Evolutionary conservation across 2,797 vertebrate species (phyloP).

Genomic region (Protonibea diacanthus): DNA sequence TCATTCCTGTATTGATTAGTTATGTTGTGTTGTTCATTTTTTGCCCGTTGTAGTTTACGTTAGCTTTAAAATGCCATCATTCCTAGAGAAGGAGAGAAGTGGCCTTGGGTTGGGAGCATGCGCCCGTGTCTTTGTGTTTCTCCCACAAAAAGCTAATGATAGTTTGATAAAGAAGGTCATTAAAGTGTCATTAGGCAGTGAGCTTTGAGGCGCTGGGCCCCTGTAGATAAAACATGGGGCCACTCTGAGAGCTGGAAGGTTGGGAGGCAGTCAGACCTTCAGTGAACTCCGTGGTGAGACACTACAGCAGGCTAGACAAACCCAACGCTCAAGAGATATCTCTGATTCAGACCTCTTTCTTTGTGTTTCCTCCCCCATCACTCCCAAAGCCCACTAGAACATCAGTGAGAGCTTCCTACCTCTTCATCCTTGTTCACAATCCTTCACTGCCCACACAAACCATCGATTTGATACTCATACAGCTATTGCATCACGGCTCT

Average conservation of each 20-base stretch:
- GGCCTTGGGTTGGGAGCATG: constrained; percentile 43
- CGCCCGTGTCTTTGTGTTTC: constrained; percentile 72
- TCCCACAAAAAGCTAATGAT: constrained; percentile 66
- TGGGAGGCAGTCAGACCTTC: constrained; percentile 37
- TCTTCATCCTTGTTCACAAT: constrained; percentile 26
- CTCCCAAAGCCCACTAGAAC: constrained; percentile 40
- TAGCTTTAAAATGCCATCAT: constrained; percentile 33
- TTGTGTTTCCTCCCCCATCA: constrained; percentile 18
- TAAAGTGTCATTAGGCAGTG: constrained; percentile 83
- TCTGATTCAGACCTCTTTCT: constrained; percentile 12
- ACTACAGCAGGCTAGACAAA: constrained; percentile 12
- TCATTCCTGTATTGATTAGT: constrained; percentile 43
- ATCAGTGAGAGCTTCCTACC: constrained; percentile 33
- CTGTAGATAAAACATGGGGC: constrained; percentile 73
- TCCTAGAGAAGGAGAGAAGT: constrained; percentile 11
- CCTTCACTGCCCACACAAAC: constrained; percentile 49
- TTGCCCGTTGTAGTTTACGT: constrained; percentile 18
- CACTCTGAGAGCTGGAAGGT: constrained; percentile 60
- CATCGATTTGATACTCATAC: constrained; percentile 53
- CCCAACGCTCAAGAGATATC: constrained; percentile 5
- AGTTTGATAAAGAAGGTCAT: constrained; percentile 84
- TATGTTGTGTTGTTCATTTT: constrained; percentile 14
- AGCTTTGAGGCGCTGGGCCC: constrained; percentile 71
- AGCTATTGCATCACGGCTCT: constrained; percentile 32
- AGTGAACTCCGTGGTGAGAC: constrained; percentile 27